Conservation (phyloP, 2,113 vertebrate genomes). For the Sterrhoptilus dennistouni region DNA sequence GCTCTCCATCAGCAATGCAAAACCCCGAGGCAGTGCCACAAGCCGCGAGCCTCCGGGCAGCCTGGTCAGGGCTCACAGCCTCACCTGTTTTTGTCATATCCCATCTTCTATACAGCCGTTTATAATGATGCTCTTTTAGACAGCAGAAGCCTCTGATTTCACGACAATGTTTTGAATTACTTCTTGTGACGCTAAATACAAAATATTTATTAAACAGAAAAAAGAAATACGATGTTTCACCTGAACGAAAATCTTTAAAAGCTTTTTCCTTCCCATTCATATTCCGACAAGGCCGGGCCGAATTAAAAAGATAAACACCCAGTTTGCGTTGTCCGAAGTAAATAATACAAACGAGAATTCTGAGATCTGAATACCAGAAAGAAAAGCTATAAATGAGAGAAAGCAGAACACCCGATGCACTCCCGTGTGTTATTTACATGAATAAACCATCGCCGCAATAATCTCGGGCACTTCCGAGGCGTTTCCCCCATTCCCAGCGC, state of each 20-base stretch:
- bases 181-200: background rate
- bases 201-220: background rate
- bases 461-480: background rate
- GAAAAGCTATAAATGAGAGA: background rate
- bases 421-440: accelerated
- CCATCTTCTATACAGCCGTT: accelerated
- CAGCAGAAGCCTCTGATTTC: accelerated
- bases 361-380: background rate
- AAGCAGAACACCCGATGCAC: background rate
- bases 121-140: accelerated
- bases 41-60: background rate
- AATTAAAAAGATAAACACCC: background rate
- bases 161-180: background rate
- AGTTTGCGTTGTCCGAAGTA: accelerated
- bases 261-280: background rate
- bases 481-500: background rate
- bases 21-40: accelerated
- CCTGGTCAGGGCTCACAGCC: background rate
- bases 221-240: accelerated
- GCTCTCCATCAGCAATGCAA: accelerated
- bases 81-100: accelerated
- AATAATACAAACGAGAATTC: background rate
- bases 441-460: background rate
- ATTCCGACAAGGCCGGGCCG: background rate
- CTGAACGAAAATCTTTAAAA: background rate